phyloP scores from a whole-genome alignment of 2,113 vertebrate species.

The Lipotes vexillifer region DNA sequence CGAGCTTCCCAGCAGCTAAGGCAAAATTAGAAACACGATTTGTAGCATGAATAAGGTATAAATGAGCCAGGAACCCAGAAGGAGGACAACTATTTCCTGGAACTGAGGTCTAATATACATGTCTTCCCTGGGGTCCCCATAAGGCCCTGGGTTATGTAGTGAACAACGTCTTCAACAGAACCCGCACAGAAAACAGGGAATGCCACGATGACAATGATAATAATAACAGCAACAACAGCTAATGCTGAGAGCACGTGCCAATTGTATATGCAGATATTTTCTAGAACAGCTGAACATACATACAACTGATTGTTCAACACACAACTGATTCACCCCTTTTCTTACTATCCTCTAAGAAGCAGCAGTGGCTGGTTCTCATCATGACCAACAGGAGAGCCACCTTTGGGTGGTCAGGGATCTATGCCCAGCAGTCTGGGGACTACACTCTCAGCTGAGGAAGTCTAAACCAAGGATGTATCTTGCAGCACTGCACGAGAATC shows the following conservation, averaged over 20 bases:
- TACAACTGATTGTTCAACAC: too few relatives aligned
- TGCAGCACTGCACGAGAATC: not conserved
- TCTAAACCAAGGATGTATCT: not conserved
- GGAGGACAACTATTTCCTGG: not conserved
- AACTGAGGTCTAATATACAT: not conserved
- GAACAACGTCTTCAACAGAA: not conserved
- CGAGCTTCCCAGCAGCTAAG: not conserved
- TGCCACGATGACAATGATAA: rapidly evolving
- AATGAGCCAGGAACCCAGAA: not conserved
- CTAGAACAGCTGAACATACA: not conserved
- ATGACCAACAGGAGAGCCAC: not conserved
- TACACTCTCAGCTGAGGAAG: not conserved
- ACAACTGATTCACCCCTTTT: not conserved
- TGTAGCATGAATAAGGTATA: not conserved
- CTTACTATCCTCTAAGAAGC: not conserved
- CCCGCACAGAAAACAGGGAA: not conserved
- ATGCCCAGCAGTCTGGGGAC: too few relatives aligned
- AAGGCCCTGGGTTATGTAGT: not conserved
- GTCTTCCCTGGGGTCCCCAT: not conserved
- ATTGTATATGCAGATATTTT: not conserved
- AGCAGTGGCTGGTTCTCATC: not conserved
- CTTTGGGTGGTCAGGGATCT: not conserved
- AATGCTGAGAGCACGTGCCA: rapidly evolving
- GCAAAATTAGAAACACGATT: not conserved
- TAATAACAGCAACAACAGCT: rapidly evolving